A percentile compares a stretch with the other conserved stretches of the same genome.
Conservation (phyloP, 2,797 vertebrate genomes). For the Aotus griseimembra region DNA sequence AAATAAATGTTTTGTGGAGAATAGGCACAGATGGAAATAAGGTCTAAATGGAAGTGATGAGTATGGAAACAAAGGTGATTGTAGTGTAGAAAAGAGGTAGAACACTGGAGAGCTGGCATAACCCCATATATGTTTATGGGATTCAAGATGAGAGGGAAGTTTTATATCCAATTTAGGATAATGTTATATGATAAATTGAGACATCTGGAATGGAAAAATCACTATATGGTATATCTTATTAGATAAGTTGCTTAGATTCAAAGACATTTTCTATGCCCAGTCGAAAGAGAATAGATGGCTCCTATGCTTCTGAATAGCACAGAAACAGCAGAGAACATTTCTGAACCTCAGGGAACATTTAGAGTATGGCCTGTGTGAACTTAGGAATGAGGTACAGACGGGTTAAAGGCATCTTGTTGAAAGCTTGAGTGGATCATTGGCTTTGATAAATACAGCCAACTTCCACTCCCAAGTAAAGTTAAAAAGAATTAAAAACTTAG, state of each 20-base stretch:
- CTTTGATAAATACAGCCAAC: background rate
- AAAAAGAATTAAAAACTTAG: background rate
- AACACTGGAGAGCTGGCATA: background rate
- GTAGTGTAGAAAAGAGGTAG: background rate
- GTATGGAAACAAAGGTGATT: background rate
- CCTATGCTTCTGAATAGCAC: background rate
- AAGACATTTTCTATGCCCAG: background rate
- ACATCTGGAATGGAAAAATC: background rate
- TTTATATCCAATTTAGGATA: background rate
- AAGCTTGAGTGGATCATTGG: background rate
- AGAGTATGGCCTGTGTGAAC: background rate
- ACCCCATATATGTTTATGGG: background rate
- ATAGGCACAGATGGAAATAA: background rate
- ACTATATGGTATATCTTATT: background rate
- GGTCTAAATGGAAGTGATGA: background rate
- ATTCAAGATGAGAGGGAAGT: background rate
- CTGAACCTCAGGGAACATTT: background rate
- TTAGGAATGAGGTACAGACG: rapidly evolving
- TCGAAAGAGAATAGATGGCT: background rate
- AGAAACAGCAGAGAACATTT: background rate
- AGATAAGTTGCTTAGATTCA: background rate
- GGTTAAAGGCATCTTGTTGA: background rate
- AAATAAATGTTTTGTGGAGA: background rate
- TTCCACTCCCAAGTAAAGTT: background rate
- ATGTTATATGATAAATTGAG: background rate